phyloP scores from a whole-genome alignment of 2,113 vertebrate species.

The Amazona guildingii region DNA sequence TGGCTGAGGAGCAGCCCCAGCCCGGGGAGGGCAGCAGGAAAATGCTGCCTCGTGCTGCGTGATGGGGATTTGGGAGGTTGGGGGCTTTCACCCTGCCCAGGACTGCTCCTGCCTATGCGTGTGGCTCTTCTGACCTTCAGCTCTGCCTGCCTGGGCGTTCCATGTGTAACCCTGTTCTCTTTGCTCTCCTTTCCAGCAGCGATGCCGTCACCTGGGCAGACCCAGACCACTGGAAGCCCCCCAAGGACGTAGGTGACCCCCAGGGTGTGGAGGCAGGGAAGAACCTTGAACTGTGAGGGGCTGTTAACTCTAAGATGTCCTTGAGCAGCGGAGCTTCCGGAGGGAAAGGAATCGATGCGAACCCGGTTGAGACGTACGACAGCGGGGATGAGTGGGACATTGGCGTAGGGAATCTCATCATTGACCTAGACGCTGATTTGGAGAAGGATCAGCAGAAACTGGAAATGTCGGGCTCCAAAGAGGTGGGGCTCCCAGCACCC shows the following conservation, averaged over 20 bases:
- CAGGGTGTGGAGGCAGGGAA: conserved; percentile 75
- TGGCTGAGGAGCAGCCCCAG: neutral
- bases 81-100: neutral
- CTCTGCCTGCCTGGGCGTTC: neutral
- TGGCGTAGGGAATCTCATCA: conserved; percentile 99
- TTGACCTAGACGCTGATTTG: conserved; percentile 99
- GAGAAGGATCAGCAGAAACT: conserved; percentile 98
- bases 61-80: neutral
- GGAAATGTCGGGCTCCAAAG: conserved; percentile 99
- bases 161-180: conserved; percentile 65
- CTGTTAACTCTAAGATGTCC: conserved; percentile 99
- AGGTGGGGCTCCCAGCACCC: conserved; percentile 89
- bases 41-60: fast-evolving
- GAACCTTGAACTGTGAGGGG: conserved; percentile 82
- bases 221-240: conserved; percentile 74
- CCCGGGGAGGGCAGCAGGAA: neutral
- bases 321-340: conserved; percentile 99
- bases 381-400: conserved; percentile 99
- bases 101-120: neutral
- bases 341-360: conserved; percentile 99
- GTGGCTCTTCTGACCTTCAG: neutral
- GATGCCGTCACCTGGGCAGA: conserved; percentile 91
- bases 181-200: conserved; percentile 80
- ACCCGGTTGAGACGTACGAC: conserved; percentile 99
- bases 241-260: conserved; percentile 83